Conservation (phyloP, 2,113 vertebrate genomes). For the Mastomys natalensis region DNA sequence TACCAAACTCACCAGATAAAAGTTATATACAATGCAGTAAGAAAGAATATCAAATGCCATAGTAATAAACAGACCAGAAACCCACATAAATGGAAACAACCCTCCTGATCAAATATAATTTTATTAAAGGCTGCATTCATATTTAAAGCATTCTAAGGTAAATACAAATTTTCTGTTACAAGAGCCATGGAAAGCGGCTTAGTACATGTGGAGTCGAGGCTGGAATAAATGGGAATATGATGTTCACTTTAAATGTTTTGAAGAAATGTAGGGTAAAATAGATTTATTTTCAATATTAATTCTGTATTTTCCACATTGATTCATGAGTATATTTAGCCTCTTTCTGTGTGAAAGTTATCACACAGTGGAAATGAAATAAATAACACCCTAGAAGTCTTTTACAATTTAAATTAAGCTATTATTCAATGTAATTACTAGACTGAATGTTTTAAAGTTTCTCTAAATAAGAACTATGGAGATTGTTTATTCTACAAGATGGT, state of each 20-base stretch:
- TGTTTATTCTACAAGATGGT: constrained; percentile 34
- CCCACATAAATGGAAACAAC: neutral
- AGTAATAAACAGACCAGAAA: neutral
- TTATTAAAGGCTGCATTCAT: neutral
- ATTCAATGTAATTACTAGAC: constrained; percentile 74
- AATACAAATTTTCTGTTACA: neutral
- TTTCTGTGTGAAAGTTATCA: constrained; percentile 61
- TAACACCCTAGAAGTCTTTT: constrained; percentile 62
- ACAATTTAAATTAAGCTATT: constrained; percentile 53
- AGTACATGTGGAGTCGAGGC: accelerated
- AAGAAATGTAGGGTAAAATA: neutral
- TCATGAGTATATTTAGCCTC: constrained; percentile 20
- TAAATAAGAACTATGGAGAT: neutral
- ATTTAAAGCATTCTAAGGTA: neutral
- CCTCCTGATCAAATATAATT: neutral
- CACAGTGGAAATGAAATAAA: constrained; percentile 67
- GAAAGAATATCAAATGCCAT: neutral
- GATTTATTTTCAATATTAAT: constrained; percentile 56
- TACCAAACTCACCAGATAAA: neutral
- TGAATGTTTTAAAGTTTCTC: constrained; percentile 42
- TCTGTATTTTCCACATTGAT: constrained; percentile 38
- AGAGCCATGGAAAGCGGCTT: neutral
- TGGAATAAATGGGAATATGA: neutral
- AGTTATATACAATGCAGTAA: neutral
- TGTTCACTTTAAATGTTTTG: neutral